These are phyloP conservation scores for Drosophila falleni DNA, from an alignment of 2,888 invertebrate genomes.

Conservation along the genomic window DNA sequence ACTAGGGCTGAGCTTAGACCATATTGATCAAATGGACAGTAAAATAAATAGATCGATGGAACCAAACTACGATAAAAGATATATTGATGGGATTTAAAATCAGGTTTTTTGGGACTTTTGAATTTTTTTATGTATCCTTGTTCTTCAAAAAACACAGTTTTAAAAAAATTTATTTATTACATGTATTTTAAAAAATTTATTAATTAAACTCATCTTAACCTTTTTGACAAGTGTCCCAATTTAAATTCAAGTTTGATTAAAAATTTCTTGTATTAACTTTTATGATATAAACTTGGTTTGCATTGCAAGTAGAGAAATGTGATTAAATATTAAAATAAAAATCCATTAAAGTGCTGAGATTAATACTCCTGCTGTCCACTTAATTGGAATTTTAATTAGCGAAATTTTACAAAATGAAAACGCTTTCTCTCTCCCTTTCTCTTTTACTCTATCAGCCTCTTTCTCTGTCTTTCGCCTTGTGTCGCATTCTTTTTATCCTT, in stretches of 20 bases:
- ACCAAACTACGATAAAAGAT: neutral
- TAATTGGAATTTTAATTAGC: conserved; percentile 84
- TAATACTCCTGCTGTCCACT: conserved; percentile 13
- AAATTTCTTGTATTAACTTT: neutral
- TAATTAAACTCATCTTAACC: no score
- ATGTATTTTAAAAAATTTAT: no score
- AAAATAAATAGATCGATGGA: neutral
- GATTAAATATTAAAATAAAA: conserved; percentile 24
- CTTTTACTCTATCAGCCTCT: neutral
- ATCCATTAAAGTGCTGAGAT: conserved; percentile 8
- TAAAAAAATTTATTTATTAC: no score
- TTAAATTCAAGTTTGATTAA: no score
- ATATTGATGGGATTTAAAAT: no score
- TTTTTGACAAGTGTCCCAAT: no score
- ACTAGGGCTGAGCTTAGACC: neutral
- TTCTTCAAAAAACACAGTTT: no score
- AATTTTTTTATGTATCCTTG: no score
- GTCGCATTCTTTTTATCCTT: conserved; percentile 46
- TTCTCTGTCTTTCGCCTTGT: conserved; percentile 1
- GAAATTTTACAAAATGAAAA: conserved; percentile 61
- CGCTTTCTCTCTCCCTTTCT: neutral
- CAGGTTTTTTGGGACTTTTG: no score
- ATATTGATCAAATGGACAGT: neutral
- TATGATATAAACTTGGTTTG: neutral
- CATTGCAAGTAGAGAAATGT: conserved; percentile 3